A percentile compares a stretch with the other conserved stretches of the same genome.
Evolutionary conservation across 2,113 vertebrate species (phyloP).

Genomic region (Planiliza haematocheilus): DNA sequence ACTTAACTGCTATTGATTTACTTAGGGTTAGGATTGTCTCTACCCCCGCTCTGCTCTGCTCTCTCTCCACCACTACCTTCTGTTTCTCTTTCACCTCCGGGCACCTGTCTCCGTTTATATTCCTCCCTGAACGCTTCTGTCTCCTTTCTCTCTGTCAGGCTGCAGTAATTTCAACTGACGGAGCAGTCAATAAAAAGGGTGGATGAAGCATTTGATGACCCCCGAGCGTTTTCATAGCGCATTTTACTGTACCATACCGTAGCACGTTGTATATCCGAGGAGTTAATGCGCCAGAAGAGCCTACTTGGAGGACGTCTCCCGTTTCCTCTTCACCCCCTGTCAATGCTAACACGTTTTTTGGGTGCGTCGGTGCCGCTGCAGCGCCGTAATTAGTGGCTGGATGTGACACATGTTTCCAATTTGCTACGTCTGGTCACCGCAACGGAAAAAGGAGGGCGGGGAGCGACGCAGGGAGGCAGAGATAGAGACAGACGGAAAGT

Average conservation of each 20-base stretch:
- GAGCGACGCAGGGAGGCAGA: conserved; percentile 40
- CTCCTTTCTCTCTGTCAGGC: conserved; percentile 6
- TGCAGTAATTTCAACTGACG: conserved; percentile 17
- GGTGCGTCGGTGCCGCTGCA: conserved; percentile 43
- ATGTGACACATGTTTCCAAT: conserved; percentile 84
- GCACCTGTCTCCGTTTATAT: conserved; percentile 55
- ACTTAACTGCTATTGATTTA: conserved; percentile 82
- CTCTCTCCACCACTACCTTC: conserved; percentile 1
- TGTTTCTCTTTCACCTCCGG: conserved; percentile 57
- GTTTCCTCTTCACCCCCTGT: conserved; percentile 44
- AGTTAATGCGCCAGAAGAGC: conserved; percentile 1
- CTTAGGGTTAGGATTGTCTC: conserved; percentile 72
- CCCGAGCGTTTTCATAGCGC: no score
- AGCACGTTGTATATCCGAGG: background rate
- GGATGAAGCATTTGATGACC: conserved; percentile 10
- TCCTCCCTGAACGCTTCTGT: conserved; percentile 37
- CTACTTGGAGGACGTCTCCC: conserved; percentile 27
- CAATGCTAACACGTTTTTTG: conserved; percentile 49
- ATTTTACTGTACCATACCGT: background rate
- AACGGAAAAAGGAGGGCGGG: conserved; percentile 15
- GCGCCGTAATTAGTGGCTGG: conserved; percentile 78
- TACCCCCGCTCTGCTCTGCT: conserved; percentile 18
- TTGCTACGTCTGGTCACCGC: conserved; percentile 71
- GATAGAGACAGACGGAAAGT: conserved; percentile 58
- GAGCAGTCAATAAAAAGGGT: conserved; percentile 53